phyloP scores from a whole-genome alignment of 1,140 invertebrate genomes.

The Megathymus violae region DNA sequence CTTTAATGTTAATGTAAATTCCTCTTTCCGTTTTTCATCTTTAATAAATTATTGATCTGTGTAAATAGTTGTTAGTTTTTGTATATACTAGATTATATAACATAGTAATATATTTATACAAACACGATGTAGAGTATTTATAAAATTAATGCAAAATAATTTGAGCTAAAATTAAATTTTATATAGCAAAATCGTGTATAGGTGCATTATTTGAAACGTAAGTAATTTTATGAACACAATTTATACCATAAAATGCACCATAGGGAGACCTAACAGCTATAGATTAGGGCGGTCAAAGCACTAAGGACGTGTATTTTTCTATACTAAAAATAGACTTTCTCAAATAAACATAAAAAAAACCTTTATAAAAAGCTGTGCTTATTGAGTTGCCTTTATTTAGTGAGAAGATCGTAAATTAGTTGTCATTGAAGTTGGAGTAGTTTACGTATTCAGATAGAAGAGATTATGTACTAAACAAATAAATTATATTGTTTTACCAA shows the following conservation, averaged over 20 bases:
- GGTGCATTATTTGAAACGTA: conserved; percentile 60
- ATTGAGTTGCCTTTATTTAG: conserved; percentile 59
- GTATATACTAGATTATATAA: conserved; percentile 64
- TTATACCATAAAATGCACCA: conserved; percentile 56
- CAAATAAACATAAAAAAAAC: conserved; percentile 37
- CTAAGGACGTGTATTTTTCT: conserved; percentile 81
- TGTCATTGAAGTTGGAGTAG: conserved; percentile 40
- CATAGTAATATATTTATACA: conserved; percentile 52
- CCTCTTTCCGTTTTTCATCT: conserved; percentile 55
- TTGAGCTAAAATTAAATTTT: conserved; percentile 19
- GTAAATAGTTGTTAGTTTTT: conserved; percentile 70
- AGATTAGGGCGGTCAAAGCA: conserved; percentile 66
- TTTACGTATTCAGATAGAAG: conserved; percentile 45
- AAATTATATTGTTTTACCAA: conserved; percentile 70
- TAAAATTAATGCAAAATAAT: conserved; percentile 15
- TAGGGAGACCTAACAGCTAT: conserved; percentile 46
- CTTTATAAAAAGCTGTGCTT: conserved; percentile 61
- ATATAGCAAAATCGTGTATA: conserved; percentile 20
- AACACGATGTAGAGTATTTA: conserved; percentile 28
- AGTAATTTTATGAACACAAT: conserved; percentile 57
- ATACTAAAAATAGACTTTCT: conserved; percentile 68
- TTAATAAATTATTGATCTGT: conserved; percentile 58
- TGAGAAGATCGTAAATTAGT: conserved; percentile 37
- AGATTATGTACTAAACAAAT: conserved; percentile 54
- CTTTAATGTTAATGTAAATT: conserved; percentile 67